Base-by-base conservation (phyloP, 2,113 vertebrate species). In the Eubucco bourcierii region DNA sequence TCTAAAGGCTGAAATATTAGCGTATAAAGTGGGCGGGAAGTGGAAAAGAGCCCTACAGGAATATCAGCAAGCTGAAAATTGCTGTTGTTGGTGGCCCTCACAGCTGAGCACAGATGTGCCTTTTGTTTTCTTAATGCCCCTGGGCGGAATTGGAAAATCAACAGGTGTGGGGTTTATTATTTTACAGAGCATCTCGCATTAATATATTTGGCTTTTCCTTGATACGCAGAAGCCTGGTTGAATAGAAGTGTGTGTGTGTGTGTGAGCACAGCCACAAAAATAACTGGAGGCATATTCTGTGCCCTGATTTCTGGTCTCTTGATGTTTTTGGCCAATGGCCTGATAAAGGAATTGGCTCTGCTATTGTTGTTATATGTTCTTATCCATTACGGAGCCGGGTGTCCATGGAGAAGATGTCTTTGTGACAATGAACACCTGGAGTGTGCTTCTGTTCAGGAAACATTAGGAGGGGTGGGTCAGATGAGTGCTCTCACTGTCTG, bases 251-350 rank as follows among this genome's bases (percentile, higher is more conserved):
- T 80, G 27, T 80, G 33, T 12, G 28, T 80, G 27, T 80, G 11
- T 59, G 64, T 0, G 5, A 47, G 39, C 68, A 27, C 6, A 66
- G 44, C n/a, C 61, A 47, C 75, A 77, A 78, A 89, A 94, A 90
- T 92, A 88, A 93, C 90, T 94, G 75, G 84, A 92, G 93, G 92
- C 70, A 1, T 25, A 44, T 33, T 92, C 47, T 10, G 28, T 93
- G 91, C 65, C 95, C 95, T 95, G 56, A 33, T 96, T 96, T 94
- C 73, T 84, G 88, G 18, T 94, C 84, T 76, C 31, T 41, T 87
- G 88, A 61, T 94, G 91, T 71, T 84, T 94, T 93, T 87, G 72
- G 68, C 72, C 80, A 85, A 2, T 34, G 75, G 59, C 72, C 80
- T 84, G 60, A 80, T 76, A 80, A 75, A 75, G 93, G 87, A 91